Evolutionary conservation across 2,888 invertebrate genomes (phyloP).

Genomic region (Thera obeliscata): DNA sequence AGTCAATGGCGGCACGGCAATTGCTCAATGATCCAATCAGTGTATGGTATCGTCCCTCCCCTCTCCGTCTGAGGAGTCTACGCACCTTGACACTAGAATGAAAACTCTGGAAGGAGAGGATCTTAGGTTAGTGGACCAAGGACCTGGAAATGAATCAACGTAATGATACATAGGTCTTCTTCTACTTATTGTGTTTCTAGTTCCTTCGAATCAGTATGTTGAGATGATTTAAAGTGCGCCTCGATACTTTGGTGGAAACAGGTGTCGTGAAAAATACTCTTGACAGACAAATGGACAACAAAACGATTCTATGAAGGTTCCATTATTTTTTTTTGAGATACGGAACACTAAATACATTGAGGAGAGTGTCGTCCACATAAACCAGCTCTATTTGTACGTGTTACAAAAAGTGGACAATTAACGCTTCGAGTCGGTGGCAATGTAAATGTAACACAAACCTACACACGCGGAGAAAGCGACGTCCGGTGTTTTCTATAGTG

Average conservation of each 20-base stretch:
- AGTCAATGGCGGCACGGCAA: constrained; percentile 58
- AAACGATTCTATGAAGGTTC: neutral
- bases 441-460: constrained; percentile 34
- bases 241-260: too few species aligned
- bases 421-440: constrained; percentile 22
- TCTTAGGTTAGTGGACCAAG: constrained; percentile 22
- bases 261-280: too few species aligned
- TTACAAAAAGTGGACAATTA: constrained; percentile 34
- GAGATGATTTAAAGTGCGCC: too few species aligned
- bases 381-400: constrained; percentile 21
- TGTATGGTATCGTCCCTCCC: constrained; percentile 39
- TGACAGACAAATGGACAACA: too few species aligned
- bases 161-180: too few species aligned
- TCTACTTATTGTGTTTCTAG: too few species aligned
- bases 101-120: constrained; percentile 23
- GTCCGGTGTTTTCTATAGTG: constrained; percentile 29
- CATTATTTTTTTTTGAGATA: neutral
- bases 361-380: constrained; percentile 1
- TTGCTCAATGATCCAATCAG: constrained; percentile 78
- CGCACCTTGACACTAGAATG: constrained; percentile 51
- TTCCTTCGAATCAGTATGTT: too few species aligned
- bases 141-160: neutral
- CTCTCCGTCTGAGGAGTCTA: constrained; percentile 28
- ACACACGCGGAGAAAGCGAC: constrained; percentile 39
- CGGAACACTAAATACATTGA: neutral